Evolutionary conservation across 1,140 invertebrate genomes (phyloP), one percentile per base, ranked within the genome.

Genomic region (Drepana arcuata): DNA sequence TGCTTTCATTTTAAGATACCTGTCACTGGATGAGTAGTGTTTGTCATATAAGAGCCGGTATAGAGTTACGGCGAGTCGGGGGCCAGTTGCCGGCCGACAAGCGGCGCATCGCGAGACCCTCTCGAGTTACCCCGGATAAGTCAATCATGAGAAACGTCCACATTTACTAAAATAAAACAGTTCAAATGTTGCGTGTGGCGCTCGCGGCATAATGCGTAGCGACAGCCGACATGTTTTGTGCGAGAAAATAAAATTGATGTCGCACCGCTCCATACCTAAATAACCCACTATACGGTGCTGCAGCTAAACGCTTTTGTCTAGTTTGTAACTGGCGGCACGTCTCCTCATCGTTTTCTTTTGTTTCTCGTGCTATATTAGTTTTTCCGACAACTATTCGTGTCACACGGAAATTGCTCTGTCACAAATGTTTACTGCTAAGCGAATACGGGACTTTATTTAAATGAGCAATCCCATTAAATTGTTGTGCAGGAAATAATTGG

Each of bases 211-310:
- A 78, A 79, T 77, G 78, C 66, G 69, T 67, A 74, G 71, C 71
- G 78, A 79, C 78, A 80, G 78, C 67, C 69, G 67, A 80, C 78
- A 71, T 79, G 77, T 79, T 79, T 78, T 79, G 72, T 74, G 73
- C 74, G 74, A 82, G 78, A 82, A 82, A 82, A 82, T 79, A 82
- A 82, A 82, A 82, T 78, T 79, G 70, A 79, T 79, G 77, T 70
- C 71, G 62, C 68, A 65, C 49, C 56, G 71, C 59, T 71, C 50
- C 69, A 61, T 62, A 74, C 68, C 74, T 79, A 82, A 82, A 82
- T 82, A 82, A 67, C 71, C 51, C 68, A 52, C 49, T 64, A 62
- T 65, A 57, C 55, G 61, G 62, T 79, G 72, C 62, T 68, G 48
- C 48, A 68, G 52, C 74, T 77, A 75, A 81, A 82, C 63, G 66